These are phyloP conservation scores for Borostomias antarcticus DNA, from an alignment of 2,797 vertebrate genomes.

Conservation along the genomic window DNA sequence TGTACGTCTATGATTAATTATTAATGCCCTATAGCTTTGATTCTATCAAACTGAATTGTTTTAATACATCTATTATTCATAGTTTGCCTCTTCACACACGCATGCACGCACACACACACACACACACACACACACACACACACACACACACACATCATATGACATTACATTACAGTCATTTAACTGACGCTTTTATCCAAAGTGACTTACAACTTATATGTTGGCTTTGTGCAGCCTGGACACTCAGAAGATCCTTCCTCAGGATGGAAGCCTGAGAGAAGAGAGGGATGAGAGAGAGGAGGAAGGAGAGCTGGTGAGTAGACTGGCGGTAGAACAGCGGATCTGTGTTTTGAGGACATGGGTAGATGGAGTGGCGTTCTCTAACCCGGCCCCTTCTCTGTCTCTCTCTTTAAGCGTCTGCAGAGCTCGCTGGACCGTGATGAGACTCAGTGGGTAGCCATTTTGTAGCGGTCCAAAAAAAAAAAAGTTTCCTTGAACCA, in stretches of 20 bases:
- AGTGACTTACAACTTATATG: not conserved
- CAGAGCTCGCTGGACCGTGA: constrained; percentile 45
- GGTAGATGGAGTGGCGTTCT: constrained; percentile 45
- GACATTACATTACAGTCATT: too few relatives aligned
- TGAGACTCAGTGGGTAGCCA: constrained; percentile 60
- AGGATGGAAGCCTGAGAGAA: constrained; percentile 41
- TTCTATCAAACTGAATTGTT: not conserved
- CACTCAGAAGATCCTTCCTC: constrained; percentile 51
- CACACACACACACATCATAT: not conserved
- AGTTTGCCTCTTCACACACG: not conserved
- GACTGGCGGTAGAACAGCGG: not conserved
- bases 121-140: constrained; percentile 1
- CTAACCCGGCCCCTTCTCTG: constrained; percentile 6
- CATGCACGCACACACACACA: not conserved
- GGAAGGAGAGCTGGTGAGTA: constrained; percentile 43
- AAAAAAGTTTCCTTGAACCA: not conserved
- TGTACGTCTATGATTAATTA: not conserved
- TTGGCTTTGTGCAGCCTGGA: constrained; percentile 49
- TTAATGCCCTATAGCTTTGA: not conserved
- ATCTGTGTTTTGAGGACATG: constrained; percentile 17
- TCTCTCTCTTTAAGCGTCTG: constrained; percentile 17
- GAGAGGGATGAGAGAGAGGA: constrained; percentile 35
- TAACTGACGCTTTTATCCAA: too few relatives aligned
- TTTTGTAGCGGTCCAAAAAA: not conserved
- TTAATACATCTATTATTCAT: not conserved